Base-by-base conservation (phyloP, 2,888 invertebrate species). In the Coelopa pilipes region DNA sequence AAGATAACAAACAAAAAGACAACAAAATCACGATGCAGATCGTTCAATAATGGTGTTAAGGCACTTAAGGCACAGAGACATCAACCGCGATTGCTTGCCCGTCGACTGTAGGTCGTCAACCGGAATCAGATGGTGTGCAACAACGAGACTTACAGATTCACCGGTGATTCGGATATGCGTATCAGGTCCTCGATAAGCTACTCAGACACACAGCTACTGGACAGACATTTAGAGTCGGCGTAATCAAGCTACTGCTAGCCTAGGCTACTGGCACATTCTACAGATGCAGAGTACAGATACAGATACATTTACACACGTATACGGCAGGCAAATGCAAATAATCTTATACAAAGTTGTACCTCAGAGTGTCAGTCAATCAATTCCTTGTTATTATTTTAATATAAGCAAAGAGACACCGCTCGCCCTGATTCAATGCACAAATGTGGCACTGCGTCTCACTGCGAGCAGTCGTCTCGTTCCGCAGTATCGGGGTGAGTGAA, bases 361-460 rank as follows among this genome's bases (percentile, higher is more conserved):
- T 83, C 82, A 82, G 82, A 87, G 87, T 87, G 87, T 87, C 87
- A 86, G 87, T 87, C 87, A 87, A 82, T 86, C 87, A 87, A 86
- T 82, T 80, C 77, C 77, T 76, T 77, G 71, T 74, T 63, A 46
- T 53, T 63, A 34, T 34, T 34, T 34, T 34, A 2, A 34, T 34
- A 34, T 34, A 34, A 34, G 34, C 34, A 34, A 2, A 34, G 34
- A 34, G 34, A 34, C 4, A 7, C 34, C 34, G 7, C 34, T 34
- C 34, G 34, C 34, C 2, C 34, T 34, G 34, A 2, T 34, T 2
- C 34, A 34, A 34, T 34, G 34, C 34, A 34, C 34, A 2, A 34
- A 34, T 34, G 34, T 34, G 34, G 34, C 34, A 34, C 2, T 7
- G 34, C 34, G 4, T 2, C 34, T 2, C 34, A 34, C 34, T 34